Evolutionary conservation across 1,140 invertebrate genomes (phyloP).

Genomic region (Sycophila sp.): DNA sequence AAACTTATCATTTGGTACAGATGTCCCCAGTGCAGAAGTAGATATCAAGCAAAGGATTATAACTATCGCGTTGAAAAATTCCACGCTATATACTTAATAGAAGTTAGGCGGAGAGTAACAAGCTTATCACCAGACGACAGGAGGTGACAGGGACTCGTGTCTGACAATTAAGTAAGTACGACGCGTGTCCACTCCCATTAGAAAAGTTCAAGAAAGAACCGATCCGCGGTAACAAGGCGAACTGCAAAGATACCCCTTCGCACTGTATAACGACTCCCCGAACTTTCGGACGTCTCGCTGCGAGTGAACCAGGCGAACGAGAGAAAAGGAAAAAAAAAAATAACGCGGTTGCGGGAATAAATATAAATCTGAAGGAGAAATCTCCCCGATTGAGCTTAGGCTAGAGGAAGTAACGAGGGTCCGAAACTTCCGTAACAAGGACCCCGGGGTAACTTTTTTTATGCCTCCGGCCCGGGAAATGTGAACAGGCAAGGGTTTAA

Average conservation of each 20-base stretch:
- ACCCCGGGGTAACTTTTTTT: slow-evolving; percentile 9
- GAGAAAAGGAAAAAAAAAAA: not conserved
- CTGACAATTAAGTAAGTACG: slow-evolving; percentile 1
- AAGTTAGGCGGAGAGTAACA: too few species aligned
- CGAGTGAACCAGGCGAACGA: not conserved
- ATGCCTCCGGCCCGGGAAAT: not conserved
- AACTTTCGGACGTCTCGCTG: not conserved
- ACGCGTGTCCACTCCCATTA: not conserved
- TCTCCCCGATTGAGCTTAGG: not conserved
- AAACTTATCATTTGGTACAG: too few species aligned
- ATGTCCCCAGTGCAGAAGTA: too few species aligned
- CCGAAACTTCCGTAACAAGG: slow-evolving; percentile 40
- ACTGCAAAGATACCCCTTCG: not conserved
- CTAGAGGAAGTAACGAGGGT: slow-evolving; percentile 37
- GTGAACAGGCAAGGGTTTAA: not conserved
- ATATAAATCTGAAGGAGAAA: too few species aligned
- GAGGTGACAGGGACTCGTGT: too few species aligned
- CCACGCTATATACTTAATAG: too few species aligned
- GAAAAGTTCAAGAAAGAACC: slow-evolving; percentile 1
- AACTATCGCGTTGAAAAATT: too few species aligned
- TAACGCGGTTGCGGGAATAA: too few species aligned
- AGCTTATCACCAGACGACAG: too few species aligned
- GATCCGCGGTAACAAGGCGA: not conserved
- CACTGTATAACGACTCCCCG: too few species aligned
- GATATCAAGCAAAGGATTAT: too few species aligned